phyloP scores from a whole-genome alignment of 2,888 invertebrate genomes.

The Hirudinaria manillensis region DNA sequence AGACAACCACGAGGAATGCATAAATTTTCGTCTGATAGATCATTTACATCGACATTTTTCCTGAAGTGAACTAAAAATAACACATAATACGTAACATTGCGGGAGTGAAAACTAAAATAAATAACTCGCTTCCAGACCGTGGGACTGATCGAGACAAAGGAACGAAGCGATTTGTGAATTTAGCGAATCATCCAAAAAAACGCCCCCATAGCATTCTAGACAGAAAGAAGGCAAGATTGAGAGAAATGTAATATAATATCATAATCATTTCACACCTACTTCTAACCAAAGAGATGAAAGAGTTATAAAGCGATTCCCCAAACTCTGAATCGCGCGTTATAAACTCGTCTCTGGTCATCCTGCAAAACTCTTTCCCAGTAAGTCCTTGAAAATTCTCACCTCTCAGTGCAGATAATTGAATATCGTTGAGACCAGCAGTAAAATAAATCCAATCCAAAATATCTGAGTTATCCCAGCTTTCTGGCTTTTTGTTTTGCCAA shows the following conservation, averaged over 20 bases:
- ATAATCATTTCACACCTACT: background rate
- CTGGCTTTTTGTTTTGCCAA: slow-evolving; percentile 23
- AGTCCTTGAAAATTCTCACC: slow-evolving; percentile 33
- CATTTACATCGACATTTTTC: too few relatives aligned
- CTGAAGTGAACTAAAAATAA: too few relatives aligned
- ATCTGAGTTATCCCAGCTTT: slow-evolving; percentile 10
- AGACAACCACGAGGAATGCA: background rate
- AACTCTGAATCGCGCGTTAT: slow-evolving; percentile 9
- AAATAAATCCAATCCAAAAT: slow-evolving; percentile 30
- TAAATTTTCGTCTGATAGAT: background rate
- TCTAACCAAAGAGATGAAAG: background rate
- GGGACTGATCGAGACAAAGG: too few relatives aligned
- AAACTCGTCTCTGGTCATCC: slow-evolving; percentile 26
- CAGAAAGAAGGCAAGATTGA: background rate
- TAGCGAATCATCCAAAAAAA: too few relatives aligned
- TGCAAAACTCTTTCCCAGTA: slow-evolving; percentile 22
- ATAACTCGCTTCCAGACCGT: too few relatives aligned
- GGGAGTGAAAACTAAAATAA: too few relatives aligned
- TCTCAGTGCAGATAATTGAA: slow-evolving; percentile 24
- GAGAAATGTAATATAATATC: too few relatives aligned
- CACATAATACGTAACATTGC: too few relatives aligned
- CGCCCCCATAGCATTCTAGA: background rate
- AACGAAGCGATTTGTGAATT: too few relatives aligned
- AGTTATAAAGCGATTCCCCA: slow-evolving; percentile 23
- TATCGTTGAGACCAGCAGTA: slow-evolving; percentile 27